phyloP scores from a whole-genome alignment of 1,140 invertebrate genomes.

The Nautilus pompilius region DNA sequence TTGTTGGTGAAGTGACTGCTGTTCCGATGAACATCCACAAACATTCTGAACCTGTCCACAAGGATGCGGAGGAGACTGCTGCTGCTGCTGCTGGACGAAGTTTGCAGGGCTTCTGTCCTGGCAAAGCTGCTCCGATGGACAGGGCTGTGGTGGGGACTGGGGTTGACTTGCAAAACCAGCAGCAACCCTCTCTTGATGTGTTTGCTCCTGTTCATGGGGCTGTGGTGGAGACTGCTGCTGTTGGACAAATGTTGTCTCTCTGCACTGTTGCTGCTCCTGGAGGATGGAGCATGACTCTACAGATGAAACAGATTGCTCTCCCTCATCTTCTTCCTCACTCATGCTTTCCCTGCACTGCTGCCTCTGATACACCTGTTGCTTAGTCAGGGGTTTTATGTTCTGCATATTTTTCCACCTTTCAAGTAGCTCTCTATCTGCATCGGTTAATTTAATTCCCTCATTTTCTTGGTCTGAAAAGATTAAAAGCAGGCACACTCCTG shows the following conservation, averaged over 20 bases:
- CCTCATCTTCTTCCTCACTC: background rate
- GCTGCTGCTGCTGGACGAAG: background rate
- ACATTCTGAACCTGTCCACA: no score
- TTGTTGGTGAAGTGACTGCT: background rate
- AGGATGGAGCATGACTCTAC: background rate
- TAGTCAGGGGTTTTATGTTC: no score
- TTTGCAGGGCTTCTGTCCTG: background rate
- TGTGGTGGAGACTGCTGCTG: slow-evolving; percentile 12
- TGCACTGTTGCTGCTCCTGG: no score
- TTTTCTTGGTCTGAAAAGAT: no score
- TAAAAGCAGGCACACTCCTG: no score
- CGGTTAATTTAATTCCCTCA: no score
- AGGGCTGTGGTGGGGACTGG: no score
- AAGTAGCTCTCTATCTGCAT: slow-evolving; percentile 41
- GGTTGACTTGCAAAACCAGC: no score
- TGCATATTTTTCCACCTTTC: slow-evolving; percentile 46
- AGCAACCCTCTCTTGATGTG: no score
- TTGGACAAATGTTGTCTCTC: no score
- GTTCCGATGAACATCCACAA: no score
- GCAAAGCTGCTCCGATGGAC: slow-evolving; percentile 9
- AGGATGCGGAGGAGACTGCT: slow-evolving; percentile 4
- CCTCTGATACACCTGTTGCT: background rate
- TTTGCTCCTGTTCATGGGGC: no score
- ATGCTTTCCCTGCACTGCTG: background rate
- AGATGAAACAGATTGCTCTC: background rate